Conservation (phyloP, 2,888 invertebrate species). For the Dolomedes plantarius region DNA sequence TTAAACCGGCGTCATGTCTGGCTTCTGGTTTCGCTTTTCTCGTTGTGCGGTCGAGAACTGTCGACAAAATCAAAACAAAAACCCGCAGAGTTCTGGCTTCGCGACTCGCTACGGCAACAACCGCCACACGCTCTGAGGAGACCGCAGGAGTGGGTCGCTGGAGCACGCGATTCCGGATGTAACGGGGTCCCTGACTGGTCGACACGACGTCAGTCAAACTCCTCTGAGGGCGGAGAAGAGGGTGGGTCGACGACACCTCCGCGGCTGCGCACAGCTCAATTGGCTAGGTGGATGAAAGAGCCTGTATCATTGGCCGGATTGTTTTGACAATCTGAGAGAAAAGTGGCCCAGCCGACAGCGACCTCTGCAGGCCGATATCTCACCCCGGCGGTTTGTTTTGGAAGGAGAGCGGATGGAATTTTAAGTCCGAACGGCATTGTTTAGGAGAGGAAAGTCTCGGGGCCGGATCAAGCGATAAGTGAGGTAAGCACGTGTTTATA, state of each 20-base stretch:
- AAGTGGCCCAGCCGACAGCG: slow-evolving; percentile 33
- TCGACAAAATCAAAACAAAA: too few relatives aligned
- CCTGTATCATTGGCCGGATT: slow-evolving; percentile 40
- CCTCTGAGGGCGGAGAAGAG: slow-evolving; percentile 19
- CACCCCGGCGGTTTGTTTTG: too few relatives aligned
- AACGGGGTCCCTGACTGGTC: slow-evolving; percentile 40
- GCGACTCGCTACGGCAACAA: slow-evolving; percentile 11
- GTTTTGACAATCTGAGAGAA: not conserved
- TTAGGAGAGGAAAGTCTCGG: too few relatives aligned
- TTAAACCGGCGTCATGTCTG: too few relatives aligned
- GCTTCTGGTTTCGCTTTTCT: not conserved
- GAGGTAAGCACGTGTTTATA: too few relatives aligned
- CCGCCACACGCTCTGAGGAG: slow-evolving; percentile 29
- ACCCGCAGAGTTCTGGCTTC: not conserved
- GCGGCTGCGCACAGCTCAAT: not conserved
- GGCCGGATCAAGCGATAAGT: too few relatives aligned
- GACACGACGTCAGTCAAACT: slow-evolving; percentile 27
- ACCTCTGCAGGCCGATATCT: slow-evolving; percentile 28
- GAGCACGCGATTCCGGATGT: slow-evolving; percentile 16
- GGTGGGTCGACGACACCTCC: not conserved
- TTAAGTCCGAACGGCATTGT: too few relatives aligned
- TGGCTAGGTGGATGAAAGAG: slow-evolving; percentile 33
- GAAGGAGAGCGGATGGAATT: too few relatives aligned
- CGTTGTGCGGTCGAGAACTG: too few relatives aligned
- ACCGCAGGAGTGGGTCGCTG: not conserved